Percentiles rank a stretch among this genome's conserved stretches.
Evolutionary conservation across 2,113 vertebrate species (phyloP).

Genomic region (Brachypodius melanocephalos): DNA sequence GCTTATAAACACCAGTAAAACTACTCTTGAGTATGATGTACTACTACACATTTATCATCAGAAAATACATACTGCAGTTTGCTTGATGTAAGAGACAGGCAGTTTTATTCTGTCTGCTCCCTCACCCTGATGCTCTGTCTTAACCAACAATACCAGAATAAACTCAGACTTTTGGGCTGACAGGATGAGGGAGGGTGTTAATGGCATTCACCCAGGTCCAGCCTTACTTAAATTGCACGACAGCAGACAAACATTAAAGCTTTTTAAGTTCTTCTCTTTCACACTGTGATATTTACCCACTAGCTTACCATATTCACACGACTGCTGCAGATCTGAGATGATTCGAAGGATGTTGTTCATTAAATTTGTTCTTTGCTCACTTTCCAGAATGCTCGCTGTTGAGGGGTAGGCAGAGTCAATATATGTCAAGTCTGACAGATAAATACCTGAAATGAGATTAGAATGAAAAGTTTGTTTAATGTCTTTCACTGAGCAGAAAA

Average conservation of each 20-base stretch:
- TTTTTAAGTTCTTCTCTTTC: background rate
- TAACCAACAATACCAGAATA: background rate
- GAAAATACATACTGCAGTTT: background rate
- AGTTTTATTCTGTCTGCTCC: background rate
- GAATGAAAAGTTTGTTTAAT: background rate
- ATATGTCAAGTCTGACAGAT: slow-evolving; percentile 95
- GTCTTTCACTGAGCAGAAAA: background rate
- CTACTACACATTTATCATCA: background rate
- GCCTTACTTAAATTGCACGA: background rate
- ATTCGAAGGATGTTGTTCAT: slow-evolving; percentile 99
- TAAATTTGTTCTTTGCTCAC: slow-evolving; percentile 94
- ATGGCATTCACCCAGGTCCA: background rate
- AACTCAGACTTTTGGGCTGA: background rate
- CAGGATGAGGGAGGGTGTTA: background rate
- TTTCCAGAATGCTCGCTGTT: slow-evolving; percentile 97
- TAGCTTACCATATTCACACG: slow-evolving; percentile 90
- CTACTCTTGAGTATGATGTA: background rate
- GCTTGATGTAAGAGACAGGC: background rate
- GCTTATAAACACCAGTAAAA: background rate
- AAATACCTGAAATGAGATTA: slow-evolving; percentile 85
- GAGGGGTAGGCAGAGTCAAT: slow-evolving; percentile 98
- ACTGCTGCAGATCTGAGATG: slow-evolving; percentile 97
- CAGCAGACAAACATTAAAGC: background rate
- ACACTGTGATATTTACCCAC: background rate
- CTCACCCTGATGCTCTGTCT: background rate